Evolutionary conservation across 2,888 invertebrate genomes (phyloP), one percentile per base, ranked within the genome.

Genomic region (Eutolmus rufibarbis): DNA sequence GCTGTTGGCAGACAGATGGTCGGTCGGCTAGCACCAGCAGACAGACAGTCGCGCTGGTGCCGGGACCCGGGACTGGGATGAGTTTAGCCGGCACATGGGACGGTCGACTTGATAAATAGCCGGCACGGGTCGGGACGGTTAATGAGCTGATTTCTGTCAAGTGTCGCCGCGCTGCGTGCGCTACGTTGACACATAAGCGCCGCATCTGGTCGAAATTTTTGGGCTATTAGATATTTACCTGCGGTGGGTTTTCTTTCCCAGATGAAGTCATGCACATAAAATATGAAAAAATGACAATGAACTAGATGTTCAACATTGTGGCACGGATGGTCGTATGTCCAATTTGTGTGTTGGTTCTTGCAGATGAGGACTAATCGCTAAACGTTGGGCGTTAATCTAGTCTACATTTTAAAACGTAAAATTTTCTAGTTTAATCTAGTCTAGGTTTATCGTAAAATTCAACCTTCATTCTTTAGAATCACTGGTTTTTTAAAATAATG

Each of bases 1-100:
- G n/a, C 57, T 37, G 34, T 16, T 57, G 57, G 57, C 43, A 87
- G 87, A 87, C 87, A 87, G 77, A 84, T 76, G 84, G 87, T 57
- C 87, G 87, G 87, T 57, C 87, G 87, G 28, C 87, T 57, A 28
- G 74, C 87, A 82, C 84, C 51, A 37, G 82, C 87, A 82, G 57
- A 77, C 87, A 31, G 34, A 76, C 76, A 66, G 66, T 19, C 66
- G 66, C 23, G 23, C 9, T 66, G 66, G 66, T 66, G 66, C 66
- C 66, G 9, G 66, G 43, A 43, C 43, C 16, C 5, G 19, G 56
- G 56, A 56, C 9, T 12, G 66, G 66, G 23, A 28, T 28, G 43
- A 16, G 43, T 46, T 40, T 16, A 16, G 16, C 14, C 43, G 16
- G 43, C 14, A 46, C 43, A 46, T 46, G 66, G 23, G 37, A 37